Base-by-base conservation (phyloP, 2,113 vertebrate genomes). In the Pogona vitticeps region DNA sequence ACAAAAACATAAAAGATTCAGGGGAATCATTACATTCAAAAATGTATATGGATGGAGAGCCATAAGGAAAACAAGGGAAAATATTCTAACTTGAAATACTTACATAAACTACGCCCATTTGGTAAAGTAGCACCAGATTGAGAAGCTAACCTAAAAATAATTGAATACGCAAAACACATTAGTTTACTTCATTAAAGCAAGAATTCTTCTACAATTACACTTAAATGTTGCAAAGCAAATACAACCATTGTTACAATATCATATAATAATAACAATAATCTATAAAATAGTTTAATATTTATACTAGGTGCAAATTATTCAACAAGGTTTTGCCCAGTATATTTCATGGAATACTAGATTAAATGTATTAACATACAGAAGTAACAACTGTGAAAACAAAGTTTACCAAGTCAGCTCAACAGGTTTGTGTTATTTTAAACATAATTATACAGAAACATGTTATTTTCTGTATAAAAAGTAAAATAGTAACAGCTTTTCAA, bases 21-120 rank as follows among this genome's bases (percentile, higher is more conserved):
- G 31, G 84, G 7, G 2, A 88, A 87, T 73, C 33, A 70, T 12
- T 70, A 79, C 9, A 42, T 20, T 68, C 87, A 88, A 89, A 59
- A 86, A 88, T 36, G 87, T 5, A 68, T 14, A n/a, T 8, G 61
- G 82, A 26, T 79, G 36, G 52, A 90, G 88, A 80, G 75, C 26
- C 38, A 83, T 0, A 68, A 67, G 59, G 5, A 68, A 33, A 40
- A 79, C n/a, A 18, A 40, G 36, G n/a, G n/a, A n/a, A n/a, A 76
- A 46, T 7, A 76, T 31, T 28, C 75, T 61, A 1, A 1, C 3
- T 68, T 56, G 12, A 77, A 88, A 91, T 90, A 97, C 97, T 97
- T 93, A 98, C 97, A 97, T 94, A 97, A 93, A 94, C 97, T 98
- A 97, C 98, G 98, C 91, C 98, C 98, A 92, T 98, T 99, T 95